Evolutionary conservation across 2,113 vertebrate genomes (phyloP), one percentile per base, ranked within the genome.

Genomic region (Zosterops hypoxanthus): DNA sequence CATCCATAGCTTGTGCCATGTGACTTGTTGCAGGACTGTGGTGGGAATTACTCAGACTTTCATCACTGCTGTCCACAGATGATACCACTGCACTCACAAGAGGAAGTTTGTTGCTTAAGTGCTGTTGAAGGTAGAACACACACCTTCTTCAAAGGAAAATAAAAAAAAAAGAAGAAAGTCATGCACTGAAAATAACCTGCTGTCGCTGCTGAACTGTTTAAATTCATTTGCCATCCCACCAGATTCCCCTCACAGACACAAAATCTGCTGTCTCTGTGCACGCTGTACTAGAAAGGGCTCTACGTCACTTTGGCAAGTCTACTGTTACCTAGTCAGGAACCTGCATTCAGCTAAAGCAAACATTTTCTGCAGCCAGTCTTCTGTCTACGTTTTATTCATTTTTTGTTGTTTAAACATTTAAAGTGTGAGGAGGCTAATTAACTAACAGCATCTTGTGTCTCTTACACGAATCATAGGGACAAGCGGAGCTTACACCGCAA

Each of bases 101-200:
- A 86, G 95, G 95, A 91, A 98, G 36, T 87, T 70, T 98, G 93
- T 83, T 97, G 94, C 89, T 97, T 97, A 99, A 98, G 39, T 98
- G 98, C 94, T 99, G 97, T 94, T 98, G 99, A 96, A 99, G 97
- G 95, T 98, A 99, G 97, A 99, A 99, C 75, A 99, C 88, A 55
- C 98, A 98, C 26, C 99, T 98, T 95, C 99, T 99, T 94, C 82
- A 82, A 90, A 90, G 55, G 49, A 83, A 81, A 83, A 47, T 14
- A 81, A 60, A 56, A 69, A 26, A 26, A 61, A 26, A 31, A 60
- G 70, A 57, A 87, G 24, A 26, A 41, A 71, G 84, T 95, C 63
- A 95, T 1, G 15, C 3, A 79, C 22, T 44, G n/a, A 90, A 83
- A 71, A 86, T 79, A 94, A 84, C 14, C 28, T 86, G 59, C 55